A percentile compares a stretch with the other conserved stretches of the same genome.
phyloP scores from a whole-genome alignment of 2,113 vertebrate species.

The Sapayoa aenigma region DNA sequence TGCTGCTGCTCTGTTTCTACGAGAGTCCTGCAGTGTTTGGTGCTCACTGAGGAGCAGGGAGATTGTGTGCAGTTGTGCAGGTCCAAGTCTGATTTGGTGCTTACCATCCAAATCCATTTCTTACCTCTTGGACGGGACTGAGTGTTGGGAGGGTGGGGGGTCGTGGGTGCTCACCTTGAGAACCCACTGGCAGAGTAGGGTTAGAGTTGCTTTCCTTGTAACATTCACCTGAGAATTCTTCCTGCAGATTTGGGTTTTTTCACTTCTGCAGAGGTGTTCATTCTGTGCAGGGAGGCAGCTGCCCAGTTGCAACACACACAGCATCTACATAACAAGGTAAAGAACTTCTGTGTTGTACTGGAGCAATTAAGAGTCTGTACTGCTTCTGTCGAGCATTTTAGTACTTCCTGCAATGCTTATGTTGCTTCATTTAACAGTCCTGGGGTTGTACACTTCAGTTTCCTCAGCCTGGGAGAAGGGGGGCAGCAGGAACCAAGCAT shows the following conservation, averaged over 20 bases:
- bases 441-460: background rate
- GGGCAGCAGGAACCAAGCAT: background rate
- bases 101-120: background rate
- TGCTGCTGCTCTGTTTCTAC: background rate
- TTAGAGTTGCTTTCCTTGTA: background rate
- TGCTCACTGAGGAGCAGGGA: background rate
- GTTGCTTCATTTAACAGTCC: background rate
- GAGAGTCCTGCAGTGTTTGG: background rate
- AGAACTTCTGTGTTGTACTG: background rate
- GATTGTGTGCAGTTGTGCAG: background rate
- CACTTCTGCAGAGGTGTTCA: background rate
- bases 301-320: background rate
- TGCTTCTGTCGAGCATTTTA: background rate
- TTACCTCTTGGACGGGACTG: background rate
- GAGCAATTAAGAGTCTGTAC: background rate
- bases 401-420: background rate
- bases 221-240: background rate
- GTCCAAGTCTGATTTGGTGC: background rate
- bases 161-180: background rate
- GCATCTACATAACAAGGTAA: background rate
- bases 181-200: background rate
- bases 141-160: fast-evolving
- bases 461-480: background rate
- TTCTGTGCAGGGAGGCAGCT: background rate
- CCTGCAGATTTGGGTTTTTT: background rate